Evolutionary conservation across 2,113 vertebrate species (phyloP), one percentile per base, ranked within the genome.

Genomic region (Nerophis lumbriciformis): DNA sequence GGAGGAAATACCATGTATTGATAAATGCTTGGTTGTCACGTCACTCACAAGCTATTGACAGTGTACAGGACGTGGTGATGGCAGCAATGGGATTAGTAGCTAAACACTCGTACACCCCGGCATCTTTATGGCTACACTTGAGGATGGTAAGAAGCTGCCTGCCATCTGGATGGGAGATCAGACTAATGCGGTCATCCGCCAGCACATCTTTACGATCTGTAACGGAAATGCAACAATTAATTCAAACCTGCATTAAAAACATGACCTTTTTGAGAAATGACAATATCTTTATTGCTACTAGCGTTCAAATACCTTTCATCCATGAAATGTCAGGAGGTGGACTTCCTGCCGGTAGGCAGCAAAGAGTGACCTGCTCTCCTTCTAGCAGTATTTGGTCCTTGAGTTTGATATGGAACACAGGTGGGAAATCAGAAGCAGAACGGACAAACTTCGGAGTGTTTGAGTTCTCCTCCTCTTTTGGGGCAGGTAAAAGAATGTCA

Each of bases 391-490:
- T 83, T 76, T 94, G 93, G 87, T 98, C 95, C 85, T 92, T 95
- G 74, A 98, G 87, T 71, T 97, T 96, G 85, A 98, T 95, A 82
- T 96, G 95, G 88, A 98, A 98, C 73, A 97, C 81, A 0, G 96
- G 95, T 48, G 93, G 93, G 14, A 97, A 98, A 73, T 98, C 95
- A 80, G 94, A 96, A 39, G 93, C 90, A 0, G 91, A 90, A 69
- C 86, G 91, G 0, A 84, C 54, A 0, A 91, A 93, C 5, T 83
- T 84, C 59, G 88, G 87, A 68, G 75, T 72, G 1, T 83, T n/a
- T 0, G 82, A n/a, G 0, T 65, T 39, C n/a, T 77, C 85, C 16
- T 93, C 93, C 35, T 93, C 93, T 66, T 61, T 78, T 62, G 83
- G 71, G 63, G 79, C 49, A 2, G 88, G 80, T 73, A 87, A 76